A percentile compares a stretch with the other conserved stretches of the same genome.
phyloP scores from a whole-genome alignment of 2,888 invertebrate species.

The Bimastos eiseni region DNA sequence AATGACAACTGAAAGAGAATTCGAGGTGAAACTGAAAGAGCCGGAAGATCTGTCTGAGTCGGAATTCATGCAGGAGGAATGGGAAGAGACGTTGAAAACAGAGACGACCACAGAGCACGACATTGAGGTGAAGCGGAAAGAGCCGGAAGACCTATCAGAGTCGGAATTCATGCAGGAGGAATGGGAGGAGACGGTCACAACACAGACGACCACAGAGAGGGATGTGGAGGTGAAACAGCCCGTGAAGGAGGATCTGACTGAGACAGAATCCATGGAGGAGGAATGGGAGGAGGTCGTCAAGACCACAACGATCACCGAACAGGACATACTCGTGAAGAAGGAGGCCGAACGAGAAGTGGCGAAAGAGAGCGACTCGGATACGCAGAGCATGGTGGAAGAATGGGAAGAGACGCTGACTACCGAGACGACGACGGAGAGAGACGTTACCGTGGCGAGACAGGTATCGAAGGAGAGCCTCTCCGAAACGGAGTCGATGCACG shows the following conservation, averaged over 20 bases:
- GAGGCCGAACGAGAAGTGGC: background rate
- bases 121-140: background rate
- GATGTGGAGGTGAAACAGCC: background rate
- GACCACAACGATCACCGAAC: conserved; percentile 14
- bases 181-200: background rate
- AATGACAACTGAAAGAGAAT: background rate
- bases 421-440: background rate
- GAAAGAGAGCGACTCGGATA: background rate
- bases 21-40: background rate
- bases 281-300: conserved; percentile 10
- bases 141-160: background rate
- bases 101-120: background rate
- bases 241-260: background rate
- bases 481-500: conserved; percentile 19
- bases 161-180: background rate
- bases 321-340: background rate
- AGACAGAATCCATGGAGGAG: conserved; percentile 3
- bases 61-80: background rate
- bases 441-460: background rate
- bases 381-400: background rate
- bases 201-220: background rate
- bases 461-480: background rate
- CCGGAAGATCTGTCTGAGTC: background rate
- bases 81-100: background rate
- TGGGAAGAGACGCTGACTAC: background rate